Conservation (phyloP, 1,140 invertebrate genomes). For the Bombus superbus region DNA sequence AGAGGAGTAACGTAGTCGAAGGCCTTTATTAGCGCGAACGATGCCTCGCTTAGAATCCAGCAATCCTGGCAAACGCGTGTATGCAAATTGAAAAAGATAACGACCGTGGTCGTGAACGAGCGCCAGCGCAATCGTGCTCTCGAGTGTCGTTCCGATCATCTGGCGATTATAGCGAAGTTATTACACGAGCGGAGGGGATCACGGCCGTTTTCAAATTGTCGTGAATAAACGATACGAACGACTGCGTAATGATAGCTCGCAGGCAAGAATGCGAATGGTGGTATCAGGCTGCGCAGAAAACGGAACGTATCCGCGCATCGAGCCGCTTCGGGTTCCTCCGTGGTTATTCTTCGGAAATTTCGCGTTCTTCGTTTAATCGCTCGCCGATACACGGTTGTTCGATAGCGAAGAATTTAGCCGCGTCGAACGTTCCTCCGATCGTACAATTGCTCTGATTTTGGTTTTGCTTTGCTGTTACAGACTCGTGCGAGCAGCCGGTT, state of each 20-base stretch:
- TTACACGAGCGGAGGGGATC: conserved; percentile 41
- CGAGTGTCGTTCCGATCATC: conserved; percentile 38
- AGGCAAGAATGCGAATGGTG: conserved; percentile 55
- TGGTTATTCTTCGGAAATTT: neutral
- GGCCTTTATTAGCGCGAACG: conserved; percentile 23
- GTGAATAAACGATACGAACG: conserved; percentile 41
- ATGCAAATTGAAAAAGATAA: conserved; percentile 62
- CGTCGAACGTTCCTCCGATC: neutral
- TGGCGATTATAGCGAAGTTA: conserved; percentile 50
- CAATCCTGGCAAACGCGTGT: conserved; percentile 46
- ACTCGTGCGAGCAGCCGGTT: conserved; percentile 76
- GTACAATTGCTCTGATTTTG: neutral
- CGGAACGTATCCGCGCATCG: neutral
- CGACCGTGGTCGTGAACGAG: neutral
- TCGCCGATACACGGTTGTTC: too few relatives aligned
- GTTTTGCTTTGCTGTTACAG: conserved; percentile 71
- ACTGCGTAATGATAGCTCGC: conserved; percentile 40
- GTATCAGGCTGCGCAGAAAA: neutral
- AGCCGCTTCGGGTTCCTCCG: neutral
- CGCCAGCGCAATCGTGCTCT: neutral
- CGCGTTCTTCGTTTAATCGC: too few relatives aligned
- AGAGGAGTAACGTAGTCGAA: neutral
- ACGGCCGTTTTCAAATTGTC: conserved; percentile 47
- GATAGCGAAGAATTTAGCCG: too few relatives aligned
- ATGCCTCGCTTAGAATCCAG: conserved; percentile 3